Percentiles rank a stretch among this genome's conserved stretches.
Evolutionary conservation across 1,140 invertebrate species (phyloP).

Genomic region (Neuroterus valhalla): DNA sequence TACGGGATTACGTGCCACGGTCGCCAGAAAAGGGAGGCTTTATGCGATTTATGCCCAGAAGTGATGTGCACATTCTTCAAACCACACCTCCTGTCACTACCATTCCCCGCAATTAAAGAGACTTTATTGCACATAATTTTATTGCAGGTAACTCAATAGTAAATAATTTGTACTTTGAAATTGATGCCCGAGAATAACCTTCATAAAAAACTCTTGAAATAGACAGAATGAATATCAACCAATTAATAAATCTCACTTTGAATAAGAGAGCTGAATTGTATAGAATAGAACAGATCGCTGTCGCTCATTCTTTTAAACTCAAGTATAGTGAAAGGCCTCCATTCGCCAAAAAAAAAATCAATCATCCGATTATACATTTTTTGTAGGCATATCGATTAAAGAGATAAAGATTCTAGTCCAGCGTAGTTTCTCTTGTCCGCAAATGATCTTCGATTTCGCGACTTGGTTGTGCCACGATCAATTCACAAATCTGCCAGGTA

Average conservation of each 20-base stretch:
- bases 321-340: too few relatives aligned
- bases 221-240: too few relatives aligned
- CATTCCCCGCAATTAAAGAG: constrained; percentile 8
- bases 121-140: constrained; percentile 22
- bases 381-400: too few relatives aligned
- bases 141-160: neutral
- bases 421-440: too few relatives aligned
- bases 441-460: neutral
- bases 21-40: constrained; percentile 16
- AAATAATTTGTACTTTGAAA: neutral
- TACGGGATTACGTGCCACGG: constrained; percentile 14
- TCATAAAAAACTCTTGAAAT: neutral
- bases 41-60: constrained; percentile 13
- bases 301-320: too few relatives aligned
- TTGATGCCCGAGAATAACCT: neutral
- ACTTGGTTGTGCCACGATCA: neutral
- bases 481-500: neutral
- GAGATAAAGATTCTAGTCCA: too few relatives aligned
- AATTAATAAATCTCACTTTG: too few relatives aligned
- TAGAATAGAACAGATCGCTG: too few relatives aligned
- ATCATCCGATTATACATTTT: too few relatives aligned
- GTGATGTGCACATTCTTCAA: constrained; percentile 14
- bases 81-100: constrained; percentile 26
- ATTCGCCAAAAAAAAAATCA: too few relatives aligned
- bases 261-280: too few relatives aligned